These are phyloP conservation scores for Toxonevra muliebris DNA, from an alignment of 2,888 invertebrate species.

Conservation along the genomic window DNA sequence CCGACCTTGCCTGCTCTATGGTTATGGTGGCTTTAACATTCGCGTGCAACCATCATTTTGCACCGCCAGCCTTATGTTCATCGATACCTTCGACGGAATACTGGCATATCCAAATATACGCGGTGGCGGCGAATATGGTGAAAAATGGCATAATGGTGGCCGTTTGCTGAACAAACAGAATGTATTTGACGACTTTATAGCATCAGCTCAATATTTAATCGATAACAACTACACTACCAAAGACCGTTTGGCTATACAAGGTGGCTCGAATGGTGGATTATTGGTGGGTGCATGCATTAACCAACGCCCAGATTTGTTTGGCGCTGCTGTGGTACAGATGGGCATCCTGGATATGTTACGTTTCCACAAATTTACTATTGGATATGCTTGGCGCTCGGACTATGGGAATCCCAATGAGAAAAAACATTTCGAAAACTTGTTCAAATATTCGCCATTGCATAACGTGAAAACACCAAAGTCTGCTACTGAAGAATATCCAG, in stretches of 20 bases:
- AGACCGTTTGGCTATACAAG: constrained; percentile 84
- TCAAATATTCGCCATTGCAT: constrained; percentile 93
- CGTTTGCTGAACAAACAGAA: constrained; percentile 94
- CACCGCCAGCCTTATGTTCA: constrained; percentile 84
- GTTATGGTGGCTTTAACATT: constrained; percentile 97
- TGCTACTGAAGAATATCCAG: constrained; percentile 80
- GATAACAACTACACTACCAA: constrained; percentile 80
- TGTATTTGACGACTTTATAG: constrained; percentile 95
- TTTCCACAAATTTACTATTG: constrained; percentile 97
- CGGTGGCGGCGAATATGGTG: constrained; percentile 98
- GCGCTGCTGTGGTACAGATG: constrained; percentile 91
- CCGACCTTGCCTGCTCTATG: constrained; percentile 86
- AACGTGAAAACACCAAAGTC: constrained; percentile 78
- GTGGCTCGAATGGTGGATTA: constrained; percentile 97
- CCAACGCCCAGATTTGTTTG: constrained; percentile 94
- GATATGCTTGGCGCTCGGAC: constrained; percentile 95
- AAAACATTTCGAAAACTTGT: constrained; percentile 85
- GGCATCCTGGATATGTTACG: constrained; percentile 97
- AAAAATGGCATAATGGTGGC: constrained; percentile 96
- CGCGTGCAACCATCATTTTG: constrained; percentile 87
- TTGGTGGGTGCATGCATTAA: constrained; percentile 94
- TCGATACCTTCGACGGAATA: constrained; percentile 88
- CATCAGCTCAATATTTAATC: constrained; percentile 89
- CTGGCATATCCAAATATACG: constrained; percentile 93
- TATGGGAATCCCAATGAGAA: constrained; percentile 90